These are phyloP conservation scores for Troglohyphantes excavatus DNA, from an alignment of 2,888 invertebrate genomes.

Conservation along the genomic window DNA sequence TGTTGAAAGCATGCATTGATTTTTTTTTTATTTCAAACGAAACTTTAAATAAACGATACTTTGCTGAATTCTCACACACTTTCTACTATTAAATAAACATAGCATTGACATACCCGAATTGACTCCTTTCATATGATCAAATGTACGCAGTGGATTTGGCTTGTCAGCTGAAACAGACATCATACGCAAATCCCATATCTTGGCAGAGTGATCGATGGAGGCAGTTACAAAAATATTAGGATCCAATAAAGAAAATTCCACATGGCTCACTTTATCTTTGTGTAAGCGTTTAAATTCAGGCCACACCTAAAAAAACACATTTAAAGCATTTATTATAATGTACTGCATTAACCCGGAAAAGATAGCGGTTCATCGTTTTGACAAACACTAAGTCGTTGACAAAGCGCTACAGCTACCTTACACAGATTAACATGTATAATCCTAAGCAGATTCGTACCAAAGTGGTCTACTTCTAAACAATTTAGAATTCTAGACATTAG, in stretches of 20 bases:
- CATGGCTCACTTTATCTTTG: conserved; percentile 55
- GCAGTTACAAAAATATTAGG: conserved; percentile 64
- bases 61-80: too few species aligned
- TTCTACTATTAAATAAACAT: too few species aligned
- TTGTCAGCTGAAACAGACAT: conserved; percentile 80
- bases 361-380: too few species aligned
- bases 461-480: too few species aligned
- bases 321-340: too few species aligned
- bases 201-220: conserved; percentile 79
- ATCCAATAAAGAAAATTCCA: conserved; percentile 59
- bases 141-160: conserved; percentile 18
- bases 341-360: too few species aligned
- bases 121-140: conserved; percentile 47
- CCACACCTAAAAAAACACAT: conserved; percentile 17
- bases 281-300: conserved; percentile 41
- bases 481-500: too few species aligned
- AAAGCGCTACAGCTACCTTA: too few species aligned
- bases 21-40: too few species aligned
- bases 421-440: not conserved
- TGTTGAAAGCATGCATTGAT: too few species aligned
- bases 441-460: not conserved
- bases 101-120: conserved; percentile 54
- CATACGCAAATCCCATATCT: conserved; percentile 82
- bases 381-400: too few species aligned
- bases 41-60: too few species aligned